Evolutionary conservation across 92 coral and sea anemone species (phyloP), one percentile per base, ranked within the genome.

Genomic region (Bergia puertoricense): DNA sequence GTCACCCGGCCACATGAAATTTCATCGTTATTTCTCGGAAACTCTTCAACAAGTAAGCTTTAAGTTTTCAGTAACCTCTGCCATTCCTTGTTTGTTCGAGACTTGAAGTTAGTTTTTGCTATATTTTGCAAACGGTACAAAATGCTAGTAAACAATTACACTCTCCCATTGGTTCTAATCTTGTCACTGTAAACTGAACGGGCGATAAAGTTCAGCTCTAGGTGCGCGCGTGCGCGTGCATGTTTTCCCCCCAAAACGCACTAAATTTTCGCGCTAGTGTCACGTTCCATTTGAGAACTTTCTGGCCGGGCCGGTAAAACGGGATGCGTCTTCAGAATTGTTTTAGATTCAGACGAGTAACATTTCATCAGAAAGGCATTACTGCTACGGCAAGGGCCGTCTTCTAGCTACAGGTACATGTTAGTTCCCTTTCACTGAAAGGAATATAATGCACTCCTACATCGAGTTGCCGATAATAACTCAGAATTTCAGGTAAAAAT

Each of bases 301-400:
- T 80, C 86, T 79, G 85, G 86, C 80, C 73, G 79, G 80, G 79
- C 81, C 85, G 79, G 90, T 79, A 18, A 13, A 57, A 11, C 13
- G 66, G 66, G 3, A 13, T 10, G 20, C 22, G 20, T 57, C 20
- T 18, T 57, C 66, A 57, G 66, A 46, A 4, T 46, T 46, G 51
- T 46, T 16, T 62, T 62, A 16, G 69, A 18, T 18, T 16, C 30
- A 18, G 69, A 62, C 5, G 20, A 11, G 3, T 22, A 62, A 62
- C 69, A 62, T 62, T 62, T 62, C 13, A 62, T 62, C 23, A 54
- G 59, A 54, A 62, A 62, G 30, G 30, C 69, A 62, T 62, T 18
- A 62, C 1, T 62, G 69, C 69, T 62, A 3, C 69, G 69, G 11
- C 68, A 16, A 3, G 15, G 68, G 23, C 68, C n/a, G 68, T 62